Base-by-base conservation (phyloP, 2,113 vertebrate genomes). In the Rhizomys pruinosus region DNA sequence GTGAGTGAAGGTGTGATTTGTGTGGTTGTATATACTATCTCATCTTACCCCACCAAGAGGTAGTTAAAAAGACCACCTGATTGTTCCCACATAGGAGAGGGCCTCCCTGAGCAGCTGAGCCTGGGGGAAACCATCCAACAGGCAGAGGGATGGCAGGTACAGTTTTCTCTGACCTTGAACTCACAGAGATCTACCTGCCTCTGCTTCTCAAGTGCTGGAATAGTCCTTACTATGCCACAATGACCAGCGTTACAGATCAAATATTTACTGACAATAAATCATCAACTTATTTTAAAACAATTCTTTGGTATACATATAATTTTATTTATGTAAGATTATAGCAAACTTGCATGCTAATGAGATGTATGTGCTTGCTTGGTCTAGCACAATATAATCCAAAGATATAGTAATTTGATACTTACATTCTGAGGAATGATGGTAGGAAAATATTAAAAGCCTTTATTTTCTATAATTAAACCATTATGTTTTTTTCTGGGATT, bases 381-480 rank as follows among this genome's bases (percentile, higher is more conserved):
- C 66, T 71, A 85, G 47, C 47, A 71, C 84, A 29, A 55, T 57
- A 55, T 85, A 85, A 71, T 39, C 66, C 9, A 25, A 71, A 85
- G 66, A 85, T 85, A 52, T 44, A 39, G 66, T 85, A 85, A 85
- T 71, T 57, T 85, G 84, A 85, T 71, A 66, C 27, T 32, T 66
- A 71, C 34, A 71, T 69, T 47, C n/a, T 71, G 34, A 85, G 34
- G 84, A 85, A 57, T 27, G 66, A 85, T 16, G 47, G 66, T 66
- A 71, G 84, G 52, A 71, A 68, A 85, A 71, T 85, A 71, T 71
- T 85, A 71, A 84, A 55, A 71, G 84, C 27, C 15, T 27, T 85
- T 85, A 64, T 85, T 71, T 71, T 85, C 47, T 55, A 27, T 85
- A 85, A 85, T 85, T 71, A 85, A 71, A 85, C 64, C 23, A 57